These are phyloP conservation scores for Fabriciana adippe DNA, from an alignment of 2,888 invertebrate genomes.

Conservation along the genomic window DNA sequence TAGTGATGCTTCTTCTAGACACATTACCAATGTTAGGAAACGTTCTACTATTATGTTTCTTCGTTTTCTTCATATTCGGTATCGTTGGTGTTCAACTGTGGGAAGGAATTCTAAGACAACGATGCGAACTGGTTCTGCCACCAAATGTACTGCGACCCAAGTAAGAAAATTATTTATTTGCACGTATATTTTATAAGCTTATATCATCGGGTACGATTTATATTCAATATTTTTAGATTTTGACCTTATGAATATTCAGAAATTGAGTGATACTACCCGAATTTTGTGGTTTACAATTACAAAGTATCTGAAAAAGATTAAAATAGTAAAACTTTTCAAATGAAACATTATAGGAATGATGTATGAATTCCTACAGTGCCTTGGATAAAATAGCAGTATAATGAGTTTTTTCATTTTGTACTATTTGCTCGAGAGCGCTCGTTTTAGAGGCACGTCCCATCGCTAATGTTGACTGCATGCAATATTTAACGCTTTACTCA, in stretches of 20 bases:
- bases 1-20: conserved; percentile 98
- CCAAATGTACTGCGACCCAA: conserved; percentile 87
- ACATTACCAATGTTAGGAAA: conserved; percentile 99
- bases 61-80: conserved; percentile 99
- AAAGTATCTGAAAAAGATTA: conserved; percentile 1
- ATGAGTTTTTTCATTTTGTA: conserved; percentile 41
- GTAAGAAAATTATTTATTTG: conserved; percentile 81
- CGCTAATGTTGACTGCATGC: conserved; percentile 81
- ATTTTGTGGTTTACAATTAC: not conserved
- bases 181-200: conserved; percentile 31
- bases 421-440: conserved; percentile 63
- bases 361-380: conserved; percentile 42
- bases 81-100: conserved; percentile 99
- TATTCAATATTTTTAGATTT: conserved; percentile 9
- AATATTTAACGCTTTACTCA: conserved; percentile 79
- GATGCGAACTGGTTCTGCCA: conserved; percentile 92
- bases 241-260: conserved; percentile 10
- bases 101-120: conserved; percentile 98
- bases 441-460: conserved; percentile 76
- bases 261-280: conserved; percentile 6
- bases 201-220: conserved; percentile 3
- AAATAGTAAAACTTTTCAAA: not conserved
- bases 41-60: conserved; percentile 98
- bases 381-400: conserved; percentile 58
- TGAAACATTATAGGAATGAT: conserved; percentile 22